Evolutionary conservation across 2,797 vertebrate species (phyloP), one percentile per base, ranked within the genome.

Genomic region (Chromis chromis): DNA sequence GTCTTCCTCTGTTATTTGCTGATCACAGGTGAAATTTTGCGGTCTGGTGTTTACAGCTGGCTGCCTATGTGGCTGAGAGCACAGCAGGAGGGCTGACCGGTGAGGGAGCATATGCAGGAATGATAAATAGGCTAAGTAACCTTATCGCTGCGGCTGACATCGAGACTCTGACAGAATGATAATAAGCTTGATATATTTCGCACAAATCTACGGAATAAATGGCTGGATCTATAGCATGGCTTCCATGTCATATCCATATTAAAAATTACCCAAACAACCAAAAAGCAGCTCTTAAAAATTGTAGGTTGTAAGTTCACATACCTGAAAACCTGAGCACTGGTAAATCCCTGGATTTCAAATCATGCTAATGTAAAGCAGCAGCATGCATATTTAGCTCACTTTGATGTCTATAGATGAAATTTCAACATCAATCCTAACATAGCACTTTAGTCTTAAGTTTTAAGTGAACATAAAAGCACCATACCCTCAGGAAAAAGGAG

Each of bases 71-170:
- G 66, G 72, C 63, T 67, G 58, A 74, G 74, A 69, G 65, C 83
- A 66, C 76, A 87, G 82, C 81, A 70, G 76, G 77, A 40, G 72
- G 81, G 63, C 78, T 78, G 78, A 79, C 79, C 50, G 31, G 72
- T 68, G 66, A 78, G 64, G 59, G 68, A 70, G 57, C 67, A 70
- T 62, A 71, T 67, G 46, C 33, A 76, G 62, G 50, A 90, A 88
- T 90, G 78, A 91, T 70, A 84, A 91, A 92, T 78, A 86, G 83
- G 66, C 70, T 24, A 61, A 78, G 79, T 89, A 86, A 89, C 89
- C 81, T 87, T 82, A 82, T 82, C 33, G 21, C 82, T 66, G 64
- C 33, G 17, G 69, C 55, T 88, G 67, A 91, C 74, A 88, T 59
- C 14, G 1, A 85, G 66, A 85, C 72, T 21, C 62, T 63, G 74